Evolutionary conservation across 2,113 vertebrate genomes (phyloP), one percentile per base, ranked within the genome.

Genomic region (Prionailurus viverrinus): DNA sequence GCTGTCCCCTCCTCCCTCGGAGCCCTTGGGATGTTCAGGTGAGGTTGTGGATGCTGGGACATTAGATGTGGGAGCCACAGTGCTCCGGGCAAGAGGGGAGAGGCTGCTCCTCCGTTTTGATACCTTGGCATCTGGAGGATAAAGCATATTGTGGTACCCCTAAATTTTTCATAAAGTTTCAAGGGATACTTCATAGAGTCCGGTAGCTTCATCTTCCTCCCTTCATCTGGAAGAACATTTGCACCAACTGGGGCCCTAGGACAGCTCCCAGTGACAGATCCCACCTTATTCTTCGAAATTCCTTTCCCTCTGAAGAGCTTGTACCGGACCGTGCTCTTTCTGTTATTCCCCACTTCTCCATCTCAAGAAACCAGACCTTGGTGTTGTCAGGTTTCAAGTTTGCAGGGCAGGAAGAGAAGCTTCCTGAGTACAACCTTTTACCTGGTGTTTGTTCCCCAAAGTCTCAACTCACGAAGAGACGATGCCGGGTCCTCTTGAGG

Each of bases 381-480:
- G 16, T 71, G 15, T 71, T 83, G 27, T 8, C 27, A 78, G 10
- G 21, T 88, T 9, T n/a, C 4, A 45, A 53, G 23, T 2, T 45
- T 27, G 4, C 68, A 73, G 53, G 12, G 23, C 18, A 45, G 80
- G 41, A 83, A 96, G 79, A 65, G 13, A 41, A 36, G 33, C 76
- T 71, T 83, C 55, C 45, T 33, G 9, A n/a, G 53, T 66, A 53
- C 3, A 41, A 5, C 0, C 12, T 45, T 4, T 76, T 73, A 45
- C 23, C 51, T 61, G 76, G 5, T 63, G 80, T 96, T 96, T 91
- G 2, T 81, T 86, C 66, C 83, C 19, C 65, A 73, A 94, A 87
- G 10, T 74, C 63, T 94, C 66, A 81, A n/a, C 16, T 81, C n/a
- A 18, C 63, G 74, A 36, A 91, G 9, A 63, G 19, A 33, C 3